Evolutionary conservation across 2,888 invertebrate genomes (phyloP).

Genomic region (Platypus cylindrus): DNA sequence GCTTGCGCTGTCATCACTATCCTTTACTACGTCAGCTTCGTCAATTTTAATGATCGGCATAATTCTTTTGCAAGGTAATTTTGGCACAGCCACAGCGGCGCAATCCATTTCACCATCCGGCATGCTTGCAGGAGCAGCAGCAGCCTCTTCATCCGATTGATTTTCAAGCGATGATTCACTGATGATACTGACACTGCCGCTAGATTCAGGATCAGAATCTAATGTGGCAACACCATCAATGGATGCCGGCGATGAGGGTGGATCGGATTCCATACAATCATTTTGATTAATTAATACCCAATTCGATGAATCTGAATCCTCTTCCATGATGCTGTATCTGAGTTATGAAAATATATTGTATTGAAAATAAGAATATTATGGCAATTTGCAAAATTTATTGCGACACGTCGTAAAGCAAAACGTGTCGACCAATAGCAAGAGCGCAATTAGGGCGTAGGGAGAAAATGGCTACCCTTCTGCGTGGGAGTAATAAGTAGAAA

Average conservation of each 20-base stretch:
- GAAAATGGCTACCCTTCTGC: constrained; percentile 2
- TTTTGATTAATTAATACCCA: constrained; percentile 12
- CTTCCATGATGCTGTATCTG: constrained; percentile 13
- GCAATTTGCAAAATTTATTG: too few species aligned
- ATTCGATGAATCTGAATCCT: constrained; percentile 8
- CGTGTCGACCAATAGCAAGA: too few species aligned
- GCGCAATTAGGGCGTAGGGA: too few species aligned
- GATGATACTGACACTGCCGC: constrained; percentile 12
- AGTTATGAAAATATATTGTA: too few species aligned
- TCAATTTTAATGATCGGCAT: constrained; percentile 6
- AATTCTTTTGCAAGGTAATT: background rate
- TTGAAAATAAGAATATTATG: too few species aligned
- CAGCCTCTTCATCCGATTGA: constrained; percentile 11
- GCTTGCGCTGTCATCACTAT: too few species aligned
- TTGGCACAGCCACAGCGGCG: too few species aligned
- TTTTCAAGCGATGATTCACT: constrained; percentile 9
- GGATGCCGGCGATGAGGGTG: background rate
- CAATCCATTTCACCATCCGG: too few species aligned
- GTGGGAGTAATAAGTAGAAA: too few species aligned
- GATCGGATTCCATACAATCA: constrained; percentile 9
- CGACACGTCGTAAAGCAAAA: too few species aligned
- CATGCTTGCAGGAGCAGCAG: background rate
- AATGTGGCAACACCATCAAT: background rate
- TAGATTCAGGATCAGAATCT: constrained; percentile 14
- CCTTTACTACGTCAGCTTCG: background rate